Evolutionary conservation across 2,797 vertebrate species (phyloP), one percentile per base, ranked within the genome.

Genomic region (Diceros bicornis): DNA sequence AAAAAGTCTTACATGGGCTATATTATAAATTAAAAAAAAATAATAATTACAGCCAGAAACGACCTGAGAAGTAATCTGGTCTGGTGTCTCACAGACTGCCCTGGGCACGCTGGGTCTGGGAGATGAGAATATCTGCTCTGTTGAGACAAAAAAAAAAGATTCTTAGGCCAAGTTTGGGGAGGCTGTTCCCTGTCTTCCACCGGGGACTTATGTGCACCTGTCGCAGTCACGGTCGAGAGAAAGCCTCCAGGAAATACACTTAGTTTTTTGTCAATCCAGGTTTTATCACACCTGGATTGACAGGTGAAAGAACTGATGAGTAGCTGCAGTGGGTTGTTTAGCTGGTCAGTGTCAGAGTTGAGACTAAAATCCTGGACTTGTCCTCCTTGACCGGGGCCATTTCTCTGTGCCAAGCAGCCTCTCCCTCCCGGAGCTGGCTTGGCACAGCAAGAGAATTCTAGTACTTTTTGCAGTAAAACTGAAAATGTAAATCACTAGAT

Each of bases 121-220:
- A 47, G 81, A 27, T 62, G 84, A 5, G 29, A 6, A 2, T 11
- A 12, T 4, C 14, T 78, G 0, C 29, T 27, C 1, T 13, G 9
- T 23, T 27, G 59, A 34, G n/a, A 18, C 7, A 13, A 41, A 32
- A 17, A 16, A 20, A 8, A 17, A 81, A 32, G 18, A 7, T 27
- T 41, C 29, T 59, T n/a, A 29, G 50, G 55, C 32, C 2, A 29
- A 1, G 7, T 17, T 27, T 41, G n/a, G 17, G n/a, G 32, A 29
- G 18, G n/a, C 4, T 12, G 14, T 2, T 17, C 11, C 6, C 8
- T 2, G 44, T 47, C 44, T 34, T 2, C 27, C 27, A 2, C 0
- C 2, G 10, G 95, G 62, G 16, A 27, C 47, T 69, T 20, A 20
- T 41, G 3, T 57, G 47, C 7, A 12, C 6, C 23, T 2, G 2